Base-by-base conservation (phyloP, 2,888 invertebrate genomes). In the Zeuzera pyrina region DNA sequence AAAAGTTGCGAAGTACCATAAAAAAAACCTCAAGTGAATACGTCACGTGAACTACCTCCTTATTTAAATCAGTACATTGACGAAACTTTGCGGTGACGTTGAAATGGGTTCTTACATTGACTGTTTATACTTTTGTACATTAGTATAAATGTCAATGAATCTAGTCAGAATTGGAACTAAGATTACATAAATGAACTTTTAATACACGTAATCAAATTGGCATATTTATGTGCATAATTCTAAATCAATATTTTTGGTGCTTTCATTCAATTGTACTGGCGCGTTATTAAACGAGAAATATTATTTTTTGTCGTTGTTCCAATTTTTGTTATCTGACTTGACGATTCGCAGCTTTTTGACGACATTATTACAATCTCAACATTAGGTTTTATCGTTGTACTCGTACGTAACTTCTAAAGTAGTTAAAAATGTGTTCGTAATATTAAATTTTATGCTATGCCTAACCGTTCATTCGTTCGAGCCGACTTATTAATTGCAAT, bases 101-200 rank as follows among this genome's bases (percentile, higher is more conserved):
- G 47, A 43, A 43, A 46, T 43, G 46, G 61, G 52, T 54, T 42
- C 43, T 43, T 48, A 41, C 60, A 56, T 71, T 70, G 67, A 58
- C 64, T 61, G 8, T 12, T 30, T 49, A 47, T 50, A 52, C 50
- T 47, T 51, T 36, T 35, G 29, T 29, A 38, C 46, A 29, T 34
- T 38, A 51, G 51, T 57, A 59, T 44, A 49, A 48, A 39, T 43
- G 63, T 64, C 64, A 64, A 67, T 69, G 58, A 55, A 54, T 79
- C 79, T 81, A 81, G 81, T 81, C 81, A 78, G 73, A 69, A 59
- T 72, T 77, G 76, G 73, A 79, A 78, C 71, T 65, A 57, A 60
- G 54, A 57, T 56, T 57, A 58, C n/a, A n/a, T n/a, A n/a, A n/a
- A n/a, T n/a, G n/a, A n/a, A n/a, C n/a, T n/a, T n/a, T n/a, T n/a